phyloP scores from a whole-genome alignment of 2,888 invertebrate genomes.

The Andrena fulva region DNA sequence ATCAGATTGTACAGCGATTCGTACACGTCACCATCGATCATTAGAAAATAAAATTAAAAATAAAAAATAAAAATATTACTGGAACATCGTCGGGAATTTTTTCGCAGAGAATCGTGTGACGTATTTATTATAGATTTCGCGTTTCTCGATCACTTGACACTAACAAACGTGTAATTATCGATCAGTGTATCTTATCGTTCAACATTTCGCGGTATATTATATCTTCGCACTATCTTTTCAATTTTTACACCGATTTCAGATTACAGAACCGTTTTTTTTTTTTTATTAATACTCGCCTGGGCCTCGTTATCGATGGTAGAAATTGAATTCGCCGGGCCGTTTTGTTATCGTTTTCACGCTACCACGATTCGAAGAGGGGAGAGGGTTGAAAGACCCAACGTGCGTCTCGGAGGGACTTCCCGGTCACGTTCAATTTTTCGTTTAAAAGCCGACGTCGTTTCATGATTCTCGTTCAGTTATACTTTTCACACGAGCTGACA shows the following conservation, averaged over 20 bases:
- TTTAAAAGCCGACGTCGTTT: constrained; percentile 74
- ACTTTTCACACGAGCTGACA: constrained; percentile 55
- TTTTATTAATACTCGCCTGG: not conserved
- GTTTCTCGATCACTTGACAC: no score
- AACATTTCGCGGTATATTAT: not conserved
- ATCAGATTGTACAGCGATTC: constrained; percentile 5
- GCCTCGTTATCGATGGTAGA: not conserved
- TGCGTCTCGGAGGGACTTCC: constrained; percentile 74
- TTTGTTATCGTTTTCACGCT: constrained; percentile 20
- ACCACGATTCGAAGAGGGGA: constrained; percentile 57
- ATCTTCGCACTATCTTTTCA: constrained; percentile 14
- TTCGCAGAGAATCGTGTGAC: not conserved
- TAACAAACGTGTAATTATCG: constrained; percentile 20
- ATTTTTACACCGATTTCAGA: not conserved
- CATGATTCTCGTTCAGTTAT: constrained; percentile 68
- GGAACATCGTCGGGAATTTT: not conserved
- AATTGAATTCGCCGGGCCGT: not conserved
- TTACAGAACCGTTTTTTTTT: constrained; percentile 4
- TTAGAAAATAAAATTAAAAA: not conserved
- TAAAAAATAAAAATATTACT: constrained; percentile 1
- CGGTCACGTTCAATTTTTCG: constrained; percentile 70
- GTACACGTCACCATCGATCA: not conserved
- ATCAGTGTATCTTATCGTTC: constrained; percentile 37
- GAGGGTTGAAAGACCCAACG: constrained; percentile 71
- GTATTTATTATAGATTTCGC: not conserved